A percentile compares a stretch with the other conserved stretches of the same genome.
Conservation (phyloP, 2,113 vertebrate genomes). For the Brevimyrus niger region DNA sequence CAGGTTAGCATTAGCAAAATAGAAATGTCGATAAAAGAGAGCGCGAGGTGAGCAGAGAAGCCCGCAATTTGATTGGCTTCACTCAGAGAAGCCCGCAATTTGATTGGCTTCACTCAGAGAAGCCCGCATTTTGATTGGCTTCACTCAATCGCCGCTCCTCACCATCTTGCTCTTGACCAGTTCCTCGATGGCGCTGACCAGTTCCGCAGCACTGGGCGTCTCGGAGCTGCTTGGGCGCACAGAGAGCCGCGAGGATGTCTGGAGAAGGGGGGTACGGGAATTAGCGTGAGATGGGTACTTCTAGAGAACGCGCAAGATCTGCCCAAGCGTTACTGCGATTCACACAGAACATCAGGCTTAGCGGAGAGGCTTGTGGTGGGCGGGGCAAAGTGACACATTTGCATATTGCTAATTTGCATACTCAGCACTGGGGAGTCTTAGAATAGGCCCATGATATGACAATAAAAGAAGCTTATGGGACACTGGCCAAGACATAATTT, state of each 20-base stretch:
- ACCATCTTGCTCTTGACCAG: constrained; percentile 99
- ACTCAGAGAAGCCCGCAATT: neutral
- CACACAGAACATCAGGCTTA: neutral
- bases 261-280: constrained; percentile 30
- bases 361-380: neutral
- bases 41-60: neutral
- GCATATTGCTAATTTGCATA: neutral
- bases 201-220: constrained; percentile 90
- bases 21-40: neutral
- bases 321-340: no score
- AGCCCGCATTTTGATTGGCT: neutral
- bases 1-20: neutral
- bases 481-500: neutral
- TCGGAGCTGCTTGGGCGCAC: constrained; percentile 95
- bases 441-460: neutral
- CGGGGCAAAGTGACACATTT: neutral
- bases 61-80: neutral
- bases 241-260: constrained; percentile 85
- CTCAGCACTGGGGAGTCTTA: neutral
- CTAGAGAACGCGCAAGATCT: neutral
- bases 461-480: neutral
- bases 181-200: constrained; percentile 96
- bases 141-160: constrained; percentile 37
- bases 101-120: neutral
- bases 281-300: neutral